A percentile compares a stretch with the other conserved stretches of the same genome.
Conservation (phyloP, 2,113 vertebrate species). For the Thoracochromis brauschi region DNA sequence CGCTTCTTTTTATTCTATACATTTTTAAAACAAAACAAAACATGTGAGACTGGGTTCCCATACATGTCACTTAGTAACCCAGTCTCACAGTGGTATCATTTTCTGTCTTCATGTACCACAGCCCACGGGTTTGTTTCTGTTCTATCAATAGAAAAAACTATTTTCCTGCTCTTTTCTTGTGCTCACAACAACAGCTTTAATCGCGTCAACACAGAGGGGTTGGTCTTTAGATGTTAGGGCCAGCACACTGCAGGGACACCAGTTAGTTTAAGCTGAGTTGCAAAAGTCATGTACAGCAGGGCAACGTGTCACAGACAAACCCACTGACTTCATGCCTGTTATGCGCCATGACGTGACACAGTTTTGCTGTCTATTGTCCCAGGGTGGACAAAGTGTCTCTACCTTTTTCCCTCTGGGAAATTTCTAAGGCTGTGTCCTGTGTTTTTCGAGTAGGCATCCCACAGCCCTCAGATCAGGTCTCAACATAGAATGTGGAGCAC, state of each 20-base stretch:
- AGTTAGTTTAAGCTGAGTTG: not conserved
- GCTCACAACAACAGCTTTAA: not conserved
- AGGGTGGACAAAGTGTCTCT: slow-evolving; percentile 46
- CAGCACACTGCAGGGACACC: not conserved
- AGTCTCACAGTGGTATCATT: not conserved
- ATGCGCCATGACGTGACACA: slow-evolving; percentile 1
- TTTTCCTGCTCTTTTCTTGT: not conserved
- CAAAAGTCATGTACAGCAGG: not conserved
- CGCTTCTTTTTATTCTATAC: not conserved
- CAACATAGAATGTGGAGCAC: not conserved
- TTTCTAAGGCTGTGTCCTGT: not conserved
- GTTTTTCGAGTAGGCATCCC: not conserved
- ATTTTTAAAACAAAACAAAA: not conserved
- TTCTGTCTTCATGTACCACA: not conserved
- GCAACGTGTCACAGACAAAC: not conserved
- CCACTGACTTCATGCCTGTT: slow-evolving; percentile 1
- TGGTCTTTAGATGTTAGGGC: slow-evolving; percentile 8
- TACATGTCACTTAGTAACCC: not conserved
- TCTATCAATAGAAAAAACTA: not conserved
- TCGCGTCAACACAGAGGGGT: not conserved
- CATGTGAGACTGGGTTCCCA: not conserved
- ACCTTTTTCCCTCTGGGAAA: not conserved
- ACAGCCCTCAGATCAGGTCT: not conserved
- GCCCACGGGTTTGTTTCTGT: not conserved
- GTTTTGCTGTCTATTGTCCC: slow-evolving; percentile 38